Percentiles rank a stretch among this genome's conserved stretches.
These are phyloP conservation scores for Hymenopus coronatus DNA, from an alignment of 2,888 invertebrate genomes.

Conservation along the genomic window DNA sequence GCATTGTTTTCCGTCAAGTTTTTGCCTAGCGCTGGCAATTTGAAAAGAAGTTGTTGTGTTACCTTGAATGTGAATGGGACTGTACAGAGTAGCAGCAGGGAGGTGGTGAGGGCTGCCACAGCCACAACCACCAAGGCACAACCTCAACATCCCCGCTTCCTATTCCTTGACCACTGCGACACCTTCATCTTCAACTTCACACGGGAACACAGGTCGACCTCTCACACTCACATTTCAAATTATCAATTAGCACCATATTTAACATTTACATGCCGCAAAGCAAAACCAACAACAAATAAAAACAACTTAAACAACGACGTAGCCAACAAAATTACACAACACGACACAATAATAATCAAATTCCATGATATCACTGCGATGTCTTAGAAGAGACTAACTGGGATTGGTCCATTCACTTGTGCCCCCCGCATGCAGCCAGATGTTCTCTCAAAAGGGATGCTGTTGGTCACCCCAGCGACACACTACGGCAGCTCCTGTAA, in stretches of 20 bases:
- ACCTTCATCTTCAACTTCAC: neutral
- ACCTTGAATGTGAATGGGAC: neutral
- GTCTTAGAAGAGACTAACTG: neutral
- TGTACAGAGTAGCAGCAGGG: neutral
- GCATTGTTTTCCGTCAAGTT: too few species aligned
- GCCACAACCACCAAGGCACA: neutral
- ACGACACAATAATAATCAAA: neutral
- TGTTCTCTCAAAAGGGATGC: neutral
- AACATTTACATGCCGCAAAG: neutral
- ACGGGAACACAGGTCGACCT: neutral
- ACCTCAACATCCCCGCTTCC: neutral
- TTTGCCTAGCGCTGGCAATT: too few species aligned
- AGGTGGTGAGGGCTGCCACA: neutral
- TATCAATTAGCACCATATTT: neutral
- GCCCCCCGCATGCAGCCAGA: neutral
- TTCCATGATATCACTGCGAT: neutral
- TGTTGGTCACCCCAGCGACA: neutral
- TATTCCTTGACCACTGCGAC: neutral
- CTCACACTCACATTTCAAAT: neutral
- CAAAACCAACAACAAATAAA: neutral
- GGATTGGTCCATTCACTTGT: neutral
- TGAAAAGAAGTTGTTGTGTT: too few species aligned
- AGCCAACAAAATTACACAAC: neutral
- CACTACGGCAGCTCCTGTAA: neutral
- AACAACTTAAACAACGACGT: neutral